Base-by-base conservation (phyloP, 2,113 vertebrate genomes). In the Peromyscus leucopus region DNA sequence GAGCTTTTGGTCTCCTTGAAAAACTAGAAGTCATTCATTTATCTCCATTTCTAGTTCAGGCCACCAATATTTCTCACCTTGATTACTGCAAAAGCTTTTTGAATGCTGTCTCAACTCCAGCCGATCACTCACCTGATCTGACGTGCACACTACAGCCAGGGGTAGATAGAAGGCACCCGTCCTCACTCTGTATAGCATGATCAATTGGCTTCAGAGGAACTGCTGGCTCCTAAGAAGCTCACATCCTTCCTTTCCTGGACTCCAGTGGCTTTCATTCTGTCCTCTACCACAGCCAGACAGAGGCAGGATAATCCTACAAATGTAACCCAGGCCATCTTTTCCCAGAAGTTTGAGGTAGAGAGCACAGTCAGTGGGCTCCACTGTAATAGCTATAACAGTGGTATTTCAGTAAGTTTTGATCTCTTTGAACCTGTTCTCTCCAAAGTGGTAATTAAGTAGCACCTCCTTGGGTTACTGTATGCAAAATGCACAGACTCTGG, bases 1-100 rank as follows among this genome's bases (percentile, higher is more conserved):
- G 74, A 86, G 59, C 28, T n/a, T 82, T 93, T 75, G 3, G 42
- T 93, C 31, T 93, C 65, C 93, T 89, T 90, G 96, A 89, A 96
- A 95, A 91, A 28, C 42, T 31, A 39, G 31, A 46, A 85, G 19
- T 59, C 51, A 82, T 48, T 28, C 72, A 89, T 93, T 91, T 71
- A 71, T 96, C 67, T 95, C 87, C 59, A 95, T 89, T 91, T 57
- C 24, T 85, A n/a, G 57, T 57, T 79, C 87, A 59, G 75, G 36
- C 33, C 19, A 42, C 57, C 31, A 16, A n/a, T 13, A 85, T 89
- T 74, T 93, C 87, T 93, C 89, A 96, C 48, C 51, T 91, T 86
- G 57, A 71, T 95, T 89, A 89, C 31, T 88, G 26, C 57, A 82
- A 82, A 76, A 51, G 19, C 3, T 8, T 97, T 69, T 72, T 92